These are phyloP conservation scores for Mustela lutreola DNA, from an alignment of 2,113 vertebrate genomes.

Conservation along the genomic window DNA sequence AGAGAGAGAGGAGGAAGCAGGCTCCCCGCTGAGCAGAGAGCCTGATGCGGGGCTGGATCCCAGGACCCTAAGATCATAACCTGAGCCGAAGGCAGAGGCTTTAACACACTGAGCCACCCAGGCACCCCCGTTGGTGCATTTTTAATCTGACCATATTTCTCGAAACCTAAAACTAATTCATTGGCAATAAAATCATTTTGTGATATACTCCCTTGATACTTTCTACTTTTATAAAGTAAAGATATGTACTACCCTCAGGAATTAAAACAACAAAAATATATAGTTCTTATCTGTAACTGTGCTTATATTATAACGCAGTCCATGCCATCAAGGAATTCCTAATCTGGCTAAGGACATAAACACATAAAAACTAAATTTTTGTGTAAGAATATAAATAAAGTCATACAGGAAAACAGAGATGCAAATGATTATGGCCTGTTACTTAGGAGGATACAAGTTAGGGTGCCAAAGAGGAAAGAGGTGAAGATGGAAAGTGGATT, in stretches of 20 bases:
- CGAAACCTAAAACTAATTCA: neutral
- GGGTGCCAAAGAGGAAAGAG: neutral
- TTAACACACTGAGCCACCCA: no score
- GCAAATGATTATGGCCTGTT: neutral
- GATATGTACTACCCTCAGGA: neutral
- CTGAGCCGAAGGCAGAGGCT: no score
- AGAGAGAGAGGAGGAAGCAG: no score
- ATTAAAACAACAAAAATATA: neutral
- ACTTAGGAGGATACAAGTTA: neutral
- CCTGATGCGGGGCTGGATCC: no score
- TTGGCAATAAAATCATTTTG: neutral
- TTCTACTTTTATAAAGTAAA: neutral
- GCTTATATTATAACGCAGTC: neutral
- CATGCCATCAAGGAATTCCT: neutral
- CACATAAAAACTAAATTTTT: neutral
- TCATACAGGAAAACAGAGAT: neutral
- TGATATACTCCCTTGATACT: neutral
- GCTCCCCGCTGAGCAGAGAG: no score
- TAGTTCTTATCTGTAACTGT: neutral
- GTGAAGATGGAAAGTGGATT: neutral
- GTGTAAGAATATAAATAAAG: neutral
- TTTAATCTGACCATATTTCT: slow-evolving; percentile 25
- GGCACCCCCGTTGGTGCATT: neutral
- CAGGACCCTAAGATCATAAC: no score
- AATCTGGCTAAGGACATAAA: neutral